phyloP scores from a whole-genome alignment of 2,113 vertebrate genomes.

The Onychostoma macrolepis region DNA sequence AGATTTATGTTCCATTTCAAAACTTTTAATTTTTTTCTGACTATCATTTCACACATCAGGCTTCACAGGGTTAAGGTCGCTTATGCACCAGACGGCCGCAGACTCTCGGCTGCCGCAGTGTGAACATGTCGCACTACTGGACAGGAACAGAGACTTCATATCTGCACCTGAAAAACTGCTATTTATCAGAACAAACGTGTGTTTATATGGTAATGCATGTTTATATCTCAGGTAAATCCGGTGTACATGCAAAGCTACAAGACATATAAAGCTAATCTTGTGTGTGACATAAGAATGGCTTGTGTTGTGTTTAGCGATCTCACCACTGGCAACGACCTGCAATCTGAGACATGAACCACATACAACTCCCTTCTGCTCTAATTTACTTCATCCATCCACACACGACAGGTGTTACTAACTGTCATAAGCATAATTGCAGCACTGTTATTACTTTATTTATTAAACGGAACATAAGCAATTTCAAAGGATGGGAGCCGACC shows the following conservation, averaged over 20 bases:
- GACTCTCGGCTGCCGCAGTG: conserved; percentile 24
- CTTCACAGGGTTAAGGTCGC: not conserved
- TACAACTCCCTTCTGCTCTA: not conserved
- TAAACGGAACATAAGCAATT: not conserved
- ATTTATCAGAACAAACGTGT: not conserved
- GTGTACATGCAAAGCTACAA: not conserved
- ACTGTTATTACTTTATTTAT: not conserved
- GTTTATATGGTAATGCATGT: not conserved
- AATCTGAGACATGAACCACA: conserved; percentile 24
- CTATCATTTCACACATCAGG: not conserved
- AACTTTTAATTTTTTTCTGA: not conserved
- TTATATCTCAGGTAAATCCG: not conserved
- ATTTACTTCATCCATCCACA: not conserved
- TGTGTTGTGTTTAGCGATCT: conserved; percentile 64
- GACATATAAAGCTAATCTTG: not conserved
- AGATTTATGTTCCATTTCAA: not conserved
- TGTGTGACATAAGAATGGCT: conserved; percentile 38
- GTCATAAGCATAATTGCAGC: not conserved
- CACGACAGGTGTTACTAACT: not conserved
- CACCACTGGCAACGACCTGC: conserved; percentile 68
- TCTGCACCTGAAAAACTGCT: not conserved
- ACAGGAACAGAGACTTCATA: not conserved
- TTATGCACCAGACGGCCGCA: conserved; percentile 10
- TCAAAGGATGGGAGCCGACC: not conserved
- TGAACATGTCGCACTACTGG: conserved; percentile 36